Evolutionary conservation across 2,113 vertebrate genomes (phyloP).

Genomic region (Centropus unirufus): DNA sequence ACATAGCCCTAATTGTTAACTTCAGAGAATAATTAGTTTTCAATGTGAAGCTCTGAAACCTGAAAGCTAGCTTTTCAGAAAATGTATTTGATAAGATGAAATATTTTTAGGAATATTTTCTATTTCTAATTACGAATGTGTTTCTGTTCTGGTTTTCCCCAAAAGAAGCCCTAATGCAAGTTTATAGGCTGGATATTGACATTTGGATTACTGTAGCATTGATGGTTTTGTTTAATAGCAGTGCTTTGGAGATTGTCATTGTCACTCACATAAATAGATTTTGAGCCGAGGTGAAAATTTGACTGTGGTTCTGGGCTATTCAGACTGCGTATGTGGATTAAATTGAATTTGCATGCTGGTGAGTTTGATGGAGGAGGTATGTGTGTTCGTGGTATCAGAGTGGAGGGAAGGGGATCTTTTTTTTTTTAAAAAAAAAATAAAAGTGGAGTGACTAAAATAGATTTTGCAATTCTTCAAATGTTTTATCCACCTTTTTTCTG

Average conservation of each 20-base stretch:
- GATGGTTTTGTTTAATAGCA: background rate
- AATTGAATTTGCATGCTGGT: background rate
- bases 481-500: background rate
- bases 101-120: background rate
- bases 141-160: background rate
- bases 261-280: background rate
- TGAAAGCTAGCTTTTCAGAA: background rate
- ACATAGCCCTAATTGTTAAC: background rate
- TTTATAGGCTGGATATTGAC: background rate
- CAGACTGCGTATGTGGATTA: background rate
- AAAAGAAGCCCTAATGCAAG: background rate
- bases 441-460: background rate
- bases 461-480: background rate
- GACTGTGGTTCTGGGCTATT: background rate
- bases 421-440: background rate
- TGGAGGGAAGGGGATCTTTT: background rate
- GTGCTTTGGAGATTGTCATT: background rate
- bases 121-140: no score
- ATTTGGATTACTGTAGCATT: background rate
- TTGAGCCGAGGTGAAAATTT: background rate
- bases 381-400: background rate
- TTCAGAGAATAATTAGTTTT: background rate
- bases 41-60: background rate
- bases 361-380: background rate
- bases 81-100: background rate